Evolutionary conservation across 1,140 invertebrate genomes (phyloP).

Genomic region (Ceratosolen fusciceps): DNA sequence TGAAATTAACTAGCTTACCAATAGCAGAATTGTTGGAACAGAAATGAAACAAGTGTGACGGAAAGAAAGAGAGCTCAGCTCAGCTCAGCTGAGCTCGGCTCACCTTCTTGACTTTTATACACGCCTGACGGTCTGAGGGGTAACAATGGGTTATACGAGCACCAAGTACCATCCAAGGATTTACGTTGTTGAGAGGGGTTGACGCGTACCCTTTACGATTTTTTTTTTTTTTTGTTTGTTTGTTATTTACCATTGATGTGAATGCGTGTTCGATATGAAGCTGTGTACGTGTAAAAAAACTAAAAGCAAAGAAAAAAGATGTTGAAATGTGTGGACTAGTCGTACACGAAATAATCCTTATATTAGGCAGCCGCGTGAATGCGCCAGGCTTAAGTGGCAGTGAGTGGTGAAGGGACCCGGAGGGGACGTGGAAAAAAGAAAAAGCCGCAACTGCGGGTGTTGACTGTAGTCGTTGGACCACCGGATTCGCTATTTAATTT

Average conservation of each 20-base stretch:
- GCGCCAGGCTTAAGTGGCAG: no score
- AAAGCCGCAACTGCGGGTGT: no score
- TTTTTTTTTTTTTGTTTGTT: no score
- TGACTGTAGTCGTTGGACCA: not conserved
- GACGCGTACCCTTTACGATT: not conserved
- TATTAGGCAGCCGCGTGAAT: conserved; percentile 7
- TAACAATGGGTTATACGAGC: not conserved
- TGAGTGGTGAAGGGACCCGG: not conserved
- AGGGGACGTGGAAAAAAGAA: not conserved
- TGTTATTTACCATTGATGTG: conserved; percentile 4
- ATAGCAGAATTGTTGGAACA: not conserved
- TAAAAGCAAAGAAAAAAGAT: conserved; percentile 1
- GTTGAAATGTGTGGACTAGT: conserved; percentile 26
- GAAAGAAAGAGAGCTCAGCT: not conserved
- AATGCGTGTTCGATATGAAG: conserved; percentile 3
- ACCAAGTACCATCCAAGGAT: conserved; percentile 35
- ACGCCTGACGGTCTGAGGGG: not conserved
- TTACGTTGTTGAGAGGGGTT: conserved; percentile 6
- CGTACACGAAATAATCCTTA: conserved; percentile 34
- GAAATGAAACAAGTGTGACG: not conserved
- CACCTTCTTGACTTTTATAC: not conserved
- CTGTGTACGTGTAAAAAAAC: not conserved
- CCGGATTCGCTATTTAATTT: conserved; percentile 13
- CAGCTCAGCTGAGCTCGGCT: not conserved
- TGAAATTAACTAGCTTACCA: no score